A percentile compares a stretch with the other conserved stretches of the same genome.
Evolutionary conservation across 2,888 invertebrate genomes (phyloP).

Genomic region (Anarsia innoxiella): DNA sequence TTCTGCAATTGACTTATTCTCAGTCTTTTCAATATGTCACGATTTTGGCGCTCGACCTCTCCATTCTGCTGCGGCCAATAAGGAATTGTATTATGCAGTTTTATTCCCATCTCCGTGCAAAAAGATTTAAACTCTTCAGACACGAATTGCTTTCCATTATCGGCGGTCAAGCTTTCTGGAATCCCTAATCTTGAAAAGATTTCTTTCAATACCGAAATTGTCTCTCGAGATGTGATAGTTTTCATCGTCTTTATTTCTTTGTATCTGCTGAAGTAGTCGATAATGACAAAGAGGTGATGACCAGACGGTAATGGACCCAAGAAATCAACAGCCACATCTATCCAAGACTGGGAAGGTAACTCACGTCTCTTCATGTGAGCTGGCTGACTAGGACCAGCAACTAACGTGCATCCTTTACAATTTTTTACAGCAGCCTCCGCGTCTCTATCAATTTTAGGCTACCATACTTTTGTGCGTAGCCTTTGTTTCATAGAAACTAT

Average conservation of each 20-base stretch:
- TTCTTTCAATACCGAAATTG: constrained; percentile 14
- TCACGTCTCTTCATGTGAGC: constrained; percentile 14
- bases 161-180: constrained; percentile 17
- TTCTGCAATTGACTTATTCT: constrained; percentile 11
- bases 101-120: constrained; percentile 14
- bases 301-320: constrained; percentile 18
- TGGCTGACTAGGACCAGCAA: constrained; percentile 16
- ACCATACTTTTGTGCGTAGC: constrained; percentile 21
- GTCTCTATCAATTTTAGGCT: constrained; percentile 20
- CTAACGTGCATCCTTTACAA: constrained; percentile 20
- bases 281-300: constrained; percentile 9
- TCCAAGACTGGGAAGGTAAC: constrained; percentile 18
- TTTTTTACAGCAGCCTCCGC: constrained; percentile 16
- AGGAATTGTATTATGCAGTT: constrained; percentile 11
- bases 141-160: constrained; percentile 19
- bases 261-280: constrained; percentile 11
- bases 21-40: constrained; percentile 15
- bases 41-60: constrained; percentile 19
- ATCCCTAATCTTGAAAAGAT: constrained; percentile 14
- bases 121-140: constrained; percentile 16
- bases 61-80: constrained; percentile 20
- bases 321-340: constrained; percentile 21
- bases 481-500: constrained; percentile 21
- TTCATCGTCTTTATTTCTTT: constrained; percentile 13
- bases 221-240: constrained; percentile 5